These are phyloP conservation scores for Capitulum mitella DNA, from an alignment of 2,888 invertebrate genomes.

Conservation along the genomic window DNA sequence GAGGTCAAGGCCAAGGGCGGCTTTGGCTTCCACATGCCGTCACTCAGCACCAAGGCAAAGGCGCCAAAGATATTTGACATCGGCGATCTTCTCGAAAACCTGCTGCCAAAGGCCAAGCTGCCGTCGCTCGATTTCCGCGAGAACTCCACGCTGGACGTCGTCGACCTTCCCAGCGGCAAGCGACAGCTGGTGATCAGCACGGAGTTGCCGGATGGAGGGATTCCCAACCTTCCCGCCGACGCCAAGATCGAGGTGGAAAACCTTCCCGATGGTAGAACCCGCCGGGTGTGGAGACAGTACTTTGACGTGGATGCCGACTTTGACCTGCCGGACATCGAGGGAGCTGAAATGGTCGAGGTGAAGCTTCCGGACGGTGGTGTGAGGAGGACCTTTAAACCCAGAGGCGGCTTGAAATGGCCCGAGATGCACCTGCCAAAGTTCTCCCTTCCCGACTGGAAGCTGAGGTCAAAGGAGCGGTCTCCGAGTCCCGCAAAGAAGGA, in stretches of 20 bases:
- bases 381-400: not conserved
- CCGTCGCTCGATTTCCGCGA: not conserved
- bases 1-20: not conserved
- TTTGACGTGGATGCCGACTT: constrained; percentile 28
- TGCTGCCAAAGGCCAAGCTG: not conserved
- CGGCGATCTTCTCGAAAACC: not conserved
- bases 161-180: not conserved
- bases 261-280: not conserved
- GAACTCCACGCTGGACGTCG: not conserved
- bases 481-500: not conserved
- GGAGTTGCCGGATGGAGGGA: not conserved
- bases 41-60: not conserved
- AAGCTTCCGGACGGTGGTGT: constrained; percentile 6
- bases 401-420: not conserved
- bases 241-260: not conserved
- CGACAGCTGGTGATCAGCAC: not conserved
- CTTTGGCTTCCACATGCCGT: not conserved
- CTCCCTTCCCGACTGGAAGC: not conserved
- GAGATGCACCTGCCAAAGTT: not conserved
- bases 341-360: constrained; percentile 27
- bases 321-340: constrained; percentile 28
- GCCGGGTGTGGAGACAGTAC: not conserved
- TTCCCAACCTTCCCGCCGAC: not conserved
- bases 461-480: not conserved
- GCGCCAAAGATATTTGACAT: not conserved